These are phyloP conservation scores for Bilobella aurantiaca DNA, from an alignment of 1,140 invertebrate species.

Conservation along the genomic window DNA sequence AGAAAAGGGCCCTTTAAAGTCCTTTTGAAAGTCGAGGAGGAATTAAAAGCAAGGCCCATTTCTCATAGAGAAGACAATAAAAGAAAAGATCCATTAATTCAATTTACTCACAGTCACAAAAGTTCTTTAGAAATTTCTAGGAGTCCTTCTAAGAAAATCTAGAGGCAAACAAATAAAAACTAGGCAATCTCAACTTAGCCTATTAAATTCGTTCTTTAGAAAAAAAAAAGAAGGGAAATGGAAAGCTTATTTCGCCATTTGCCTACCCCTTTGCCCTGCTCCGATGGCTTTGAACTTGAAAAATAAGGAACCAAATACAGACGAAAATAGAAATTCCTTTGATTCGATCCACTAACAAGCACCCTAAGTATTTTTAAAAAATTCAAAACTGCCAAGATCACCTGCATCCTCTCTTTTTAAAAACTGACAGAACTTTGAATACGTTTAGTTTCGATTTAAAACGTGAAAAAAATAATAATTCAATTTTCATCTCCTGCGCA, in stretches of 20 bases:
- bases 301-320: neutral
- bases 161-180: neutral
- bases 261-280: neutral
- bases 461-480: no score
- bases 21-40: neutral
- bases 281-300: neutral
- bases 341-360: no score
- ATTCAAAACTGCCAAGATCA: no score
- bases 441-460: no score
- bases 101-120: neutral
- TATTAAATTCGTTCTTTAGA: neutral
- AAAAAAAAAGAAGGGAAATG: no score
- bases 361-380: no score
- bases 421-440: no score
- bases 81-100: neutral
- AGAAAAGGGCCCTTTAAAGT: neutral
- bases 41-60: constrained; percentile 1
- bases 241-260: neutral
- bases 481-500: no score
- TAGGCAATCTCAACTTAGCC: neutral
- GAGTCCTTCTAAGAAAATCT: neutral
- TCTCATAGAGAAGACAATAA: neutral
- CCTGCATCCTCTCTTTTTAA: no score
- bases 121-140: neutral
- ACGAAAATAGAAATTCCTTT: neutral